Evolutionary conservation across 2,113 vertebrate species (phyloP), one percentile per base, ranked within the genome.

Genomic region (Pholis gunnellus): DNA sequence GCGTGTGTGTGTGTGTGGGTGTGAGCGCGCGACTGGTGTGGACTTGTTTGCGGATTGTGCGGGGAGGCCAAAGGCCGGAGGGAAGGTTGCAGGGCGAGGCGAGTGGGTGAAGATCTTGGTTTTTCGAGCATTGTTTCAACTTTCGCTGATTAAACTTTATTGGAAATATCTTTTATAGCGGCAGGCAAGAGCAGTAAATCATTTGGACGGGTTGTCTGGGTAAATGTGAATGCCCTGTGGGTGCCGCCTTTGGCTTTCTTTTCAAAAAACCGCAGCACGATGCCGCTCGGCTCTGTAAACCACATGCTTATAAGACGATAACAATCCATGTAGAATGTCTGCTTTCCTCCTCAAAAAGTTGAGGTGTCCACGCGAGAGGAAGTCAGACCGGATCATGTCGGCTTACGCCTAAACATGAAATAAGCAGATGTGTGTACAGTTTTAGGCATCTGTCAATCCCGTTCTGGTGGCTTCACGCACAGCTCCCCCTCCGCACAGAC

Each of bases 1-100:
- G 88, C 79, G 78, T 63, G 74, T n/a, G n/a, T n/a, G n/a, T n/a
- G n/a, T n/a, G 31, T 82, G 87, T 84, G 83, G 67, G 86, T 77
- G 76, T 79, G 83, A 72, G 70, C 40, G 72, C 73, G 74, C 25
- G 68, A 46, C 72, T 27, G 72, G 72, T 36, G 63, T 0, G 66
- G 59, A 66, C 34, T 31, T 61, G 11, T 57, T 6, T 57, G 61
- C 71, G 80, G 59, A 50, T 69, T 2, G 42, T 29, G 74, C 3
- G 5, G 11, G 29, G 1, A 31, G 85, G 5, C 36, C 48, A 34
- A 17, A 7, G 14, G 72, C 66, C 18, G 15, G 27, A 56, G 36
- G 25, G 29, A 27, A 14, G 40, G 75, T 36, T 61, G 61, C 40
- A 40, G 46, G 25, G 75, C 50, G 25, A 60, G 59, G 72, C 0